Conservation (phyloP, 2,797 vertebrate species). For the Tolypeutes matacus region DNA sequence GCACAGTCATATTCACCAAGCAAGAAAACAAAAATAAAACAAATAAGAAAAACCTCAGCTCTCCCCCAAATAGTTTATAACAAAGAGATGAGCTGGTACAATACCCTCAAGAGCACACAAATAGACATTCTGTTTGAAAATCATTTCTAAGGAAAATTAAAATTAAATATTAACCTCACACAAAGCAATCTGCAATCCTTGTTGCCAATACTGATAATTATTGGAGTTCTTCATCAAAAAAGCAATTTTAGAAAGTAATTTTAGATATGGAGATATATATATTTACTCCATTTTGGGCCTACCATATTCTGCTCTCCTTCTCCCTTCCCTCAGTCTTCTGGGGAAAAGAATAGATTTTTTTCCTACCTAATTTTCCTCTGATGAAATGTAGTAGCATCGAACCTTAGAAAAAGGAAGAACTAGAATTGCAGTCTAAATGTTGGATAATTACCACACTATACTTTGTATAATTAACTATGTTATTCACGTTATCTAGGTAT, state of each 20-base stretch:
- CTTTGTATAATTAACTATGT: neutral
- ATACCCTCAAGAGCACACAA: slow-evolving; percentile 15
- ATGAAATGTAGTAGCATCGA: neutral
- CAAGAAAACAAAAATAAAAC: slow-evolving; percentile 45
- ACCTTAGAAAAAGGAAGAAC: neutral
- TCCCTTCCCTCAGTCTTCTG: neutral
- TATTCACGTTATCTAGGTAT: neutral
- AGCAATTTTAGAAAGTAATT: neutral
- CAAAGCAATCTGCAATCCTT: slow-evolving; percentile 56
- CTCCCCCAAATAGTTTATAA: neutral
- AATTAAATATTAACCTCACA: slow-evolving; percentile 81
- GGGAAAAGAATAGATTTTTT: neutral
- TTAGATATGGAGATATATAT: neutral
- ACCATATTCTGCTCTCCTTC: neutral
- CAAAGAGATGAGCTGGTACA: neutral
- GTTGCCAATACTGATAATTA: slow-evolving; percentile 71
- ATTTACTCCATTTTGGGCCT: slow-evolving; percentile 1
- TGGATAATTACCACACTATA: neutral
- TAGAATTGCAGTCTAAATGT: neutral
- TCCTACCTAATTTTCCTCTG: slow-evolving; percentile 24
- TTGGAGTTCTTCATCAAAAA: slow-evolving; percentile 36
- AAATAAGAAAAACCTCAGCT: neutral
- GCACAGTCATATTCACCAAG: slow-evolving; percentile 10
- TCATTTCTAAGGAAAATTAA: slow-evolving; percentile 82
- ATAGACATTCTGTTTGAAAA: slow-evolving; percentile 78